Conservation (phyloP, 2,113 vertebrate genomes). For the Chamaetylas fuelleborni region DNA sequence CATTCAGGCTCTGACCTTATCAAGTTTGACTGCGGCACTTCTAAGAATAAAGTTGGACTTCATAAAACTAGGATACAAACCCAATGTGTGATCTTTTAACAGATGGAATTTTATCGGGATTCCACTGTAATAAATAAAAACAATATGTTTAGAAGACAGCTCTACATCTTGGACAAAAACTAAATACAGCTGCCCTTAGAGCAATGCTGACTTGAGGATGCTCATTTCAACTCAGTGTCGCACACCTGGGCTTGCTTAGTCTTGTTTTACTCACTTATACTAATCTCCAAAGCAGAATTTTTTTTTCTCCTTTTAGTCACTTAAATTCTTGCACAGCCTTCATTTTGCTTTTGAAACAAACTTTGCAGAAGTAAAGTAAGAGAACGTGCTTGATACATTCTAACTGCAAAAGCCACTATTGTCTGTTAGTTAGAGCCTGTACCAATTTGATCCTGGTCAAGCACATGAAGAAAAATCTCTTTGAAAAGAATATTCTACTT, state of each 20-base stretch:
- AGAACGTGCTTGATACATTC: background rate
- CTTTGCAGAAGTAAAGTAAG: conserved; percentile 9
- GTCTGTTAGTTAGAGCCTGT: conserved; percentile 3
- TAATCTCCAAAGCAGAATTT: background rate
- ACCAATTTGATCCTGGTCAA: conserved; percentile 1
- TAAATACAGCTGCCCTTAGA: conserved; percentile 38
- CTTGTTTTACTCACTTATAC: background rate
- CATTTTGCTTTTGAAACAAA: conserved; percentile 19
- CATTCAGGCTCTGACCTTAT: conserved; percentile 50
- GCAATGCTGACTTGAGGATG: background rate
- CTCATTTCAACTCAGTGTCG: background rate
- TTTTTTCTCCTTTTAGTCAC: background rate
- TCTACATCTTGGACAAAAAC: conserved; percentile 38
- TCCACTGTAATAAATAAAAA: conserved; percentile 62
- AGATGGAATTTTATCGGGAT: conserved; percentile 43
- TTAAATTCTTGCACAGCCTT: conserved; percentile 3
- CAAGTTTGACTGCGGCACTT: conserved; percentile 40
- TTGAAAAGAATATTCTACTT: background rate
- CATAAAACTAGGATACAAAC: conserved; percentile 61
- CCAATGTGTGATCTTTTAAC: conserved; percentile 64
- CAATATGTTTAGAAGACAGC: conserved; percentile 53
- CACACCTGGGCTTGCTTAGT: conserved; percentile 27
- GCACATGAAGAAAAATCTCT: background rate
- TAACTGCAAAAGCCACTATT: conserved; percentile 30
- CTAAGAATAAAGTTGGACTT: conserved; percentile 58